A percentile compares a stretch with the other conserved stretches of the same genome.
phyloP scores from a whole-genome alignment of 2,113 vertebrate species.

The Nannobrachium achirus region DNA sequence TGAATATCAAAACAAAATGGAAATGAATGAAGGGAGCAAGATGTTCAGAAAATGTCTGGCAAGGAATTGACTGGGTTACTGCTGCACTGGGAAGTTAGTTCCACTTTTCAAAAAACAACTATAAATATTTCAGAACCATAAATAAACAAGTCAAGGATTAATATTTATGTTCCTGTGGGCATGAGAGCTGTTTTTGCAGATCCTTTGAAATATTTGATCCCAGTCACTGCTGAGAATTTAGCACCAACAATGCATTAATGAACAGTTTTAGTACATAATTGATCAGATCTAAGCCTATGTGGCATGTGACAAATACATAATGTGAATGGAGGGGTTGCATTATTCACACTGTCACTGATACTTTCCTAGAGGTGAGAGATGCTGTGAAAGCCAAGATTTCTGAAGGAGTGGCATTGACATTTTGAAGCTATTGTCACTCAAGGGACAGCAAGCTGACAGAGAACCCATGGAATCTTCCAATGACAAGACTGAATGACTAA shows the following conservation, averaged over 20 bases:
- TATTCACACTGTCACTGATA: slow-evolving; percentile 13
- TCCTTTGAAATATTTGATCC: slow-evolving; percentile 72
- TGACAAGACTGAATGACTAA: too few relatives aligned
- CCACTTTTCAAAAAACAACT: slow-evolving; percentile 75
- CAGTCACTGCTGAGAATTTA: slow-evolving; percentile 49
- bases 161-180: slow-evolving; percentile 77
- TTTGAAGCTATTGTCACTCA: slow-evolving; percentile 9
- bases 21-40: slow-evolving; percentile 59
- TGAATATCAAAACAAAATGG: slow-evolving; percentile 63
- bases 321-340: slow-evolving; percentile 13
- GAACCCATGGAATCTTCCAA: neutral
- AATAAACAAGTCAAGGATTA: slow-evolving; percentile 78
- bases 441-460: slow-evolving; percentile 15
- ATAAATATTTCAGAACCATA: slow-evolving; percentile 78
- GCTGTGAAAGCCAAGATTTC: slow-evolving; percentile 5
- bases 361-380: slow-evolving; percentile 52
- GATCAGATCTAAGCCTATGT: slow-evolving; percentile 53
- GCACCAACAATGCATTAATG: slow-evolving; percentile 65
- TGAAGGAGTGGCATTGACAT: neutral
- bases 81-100: slow-evolving; percentile 68
- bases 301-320: slow-evolving; percentile 31
- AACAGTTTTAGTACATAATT: slow-evolving; percentile 67
- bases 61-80: slow-evolving; percentile 25
- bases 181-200: slow-evolving; percentile 56
- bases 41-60: slow-evolving; percentile 54